Evolutionary conservation across 2,113 vertebrate species (phyloP), one percentile per base, ranked within the genome.

Genomic region (Talpa occidentalis): DNA sequence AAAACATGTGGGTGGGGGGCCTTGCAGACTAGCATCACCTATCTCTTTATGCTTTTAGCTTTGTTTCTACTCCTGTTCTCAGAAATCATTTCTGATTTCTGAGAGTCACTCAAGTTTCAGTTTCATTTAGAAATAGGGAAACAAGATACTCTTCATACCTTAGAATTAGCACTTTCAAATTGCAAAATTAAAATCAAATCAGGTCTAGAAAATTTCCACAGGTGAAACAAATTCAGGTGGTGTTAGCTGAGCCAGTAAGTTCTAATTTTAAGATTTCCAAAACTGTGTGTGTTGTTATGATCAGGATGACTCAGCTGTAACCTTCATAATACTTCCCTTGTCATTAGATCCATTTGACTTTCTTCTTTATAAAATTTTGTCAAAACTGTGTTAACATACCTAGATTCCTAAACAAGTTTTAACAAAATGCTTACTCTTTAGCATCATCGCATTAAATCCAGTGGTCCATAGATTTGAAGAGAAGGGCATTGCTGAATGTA

Each of bases 111-210:
- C n/a, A 32, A 44, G 16, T 76, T 90, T 92, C 26, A 59, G 15
- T 88, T 96, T 90, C 88, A 96, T 21, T 88, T 92, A 77, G 72
- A 90, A 77, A 77, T 37, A 60, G 35, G 30, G 24, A 95, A 93
- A 79, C 67, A 52, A 92, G 64, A 1, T 19, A 83, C 44, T 44
- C 30, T 87, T 94, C n/a, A 49, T 87, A 73, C 22, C n/a, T 89
- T 54, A 95, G 76, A 91, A 26, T 84, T 93, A 92, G 72, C 70
- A 84, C 73, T 91, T 97, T 60, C 30, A 26, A 91, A 92, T 54
- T 94, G 85, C 62, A 94, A 56, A 95, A 95, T 96, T 85, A 94
- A 91, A 94, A 82, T 91, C 35, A 92, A 95, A 83, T 95, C 79
- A 86, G 32, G 42, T 0, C 40, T 94, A 92, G 82, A 96, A 97